Base-by-base conservation (phyloP, 2,888 invertebrate genomes). In the Calephelis perditalis region DNA sequence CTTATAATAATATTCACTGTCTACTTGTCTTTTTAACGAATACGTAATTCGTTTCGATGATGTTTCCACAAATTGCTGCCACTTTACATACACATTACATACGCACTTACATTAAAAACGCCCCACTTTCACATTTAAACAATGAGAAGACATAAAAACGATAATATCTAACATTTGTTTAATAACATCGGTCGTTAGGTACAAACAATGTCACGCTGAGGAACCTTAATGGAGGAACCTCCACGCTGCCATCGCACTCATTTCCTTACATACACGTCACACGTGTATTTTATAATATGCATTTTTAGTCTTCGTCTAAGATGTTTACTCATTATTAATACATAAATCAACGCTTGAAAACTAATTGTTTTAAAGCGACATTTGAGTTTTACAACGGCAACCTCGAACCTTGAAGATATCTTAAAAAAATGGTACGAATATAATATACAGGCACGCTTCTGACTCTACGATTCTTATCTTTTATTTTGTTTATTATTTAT, bases 81-180 rank as follows among this genome's bases (percentile, higher is more conserved):
- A 52, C 35, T 52, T 26, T 15, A 45, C 26, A 55, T 52, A 26
- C 35, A 45, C 26, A 55, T 52, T 47, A 57, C 49, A 52, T 35
- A 58, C 47, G 35, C 46, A 52, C 37, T 46, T 55, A 47, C 59
- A 57, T 61, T 71, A 66, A 71, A 71, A 68, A 70, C 71, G 71
- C 66, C 76, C 74, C 74, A 78, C 83, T 83, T 85, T 88, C 84
- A 82, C 81, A 78, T 70, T 68, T 70, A 79, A 84, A 84, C 81
- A 70, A 70, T 69, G 70, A 68, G 70, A 70, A 82, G 35, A 35
- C 52, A 35, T 81, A 83, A 77, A 76, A 72, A 72, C 73, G 85
- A 87, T 87, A 89, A 84, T 82, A 89, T 86, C 84, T 83, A 75
- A 66, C 84, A 83, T 72, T 88, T 84, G 84, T 84, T 82, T 88